phyloP scores from a whole-genome alignment of 1,140 invertebrate species.

The Nasonia longicornis region DNA sequence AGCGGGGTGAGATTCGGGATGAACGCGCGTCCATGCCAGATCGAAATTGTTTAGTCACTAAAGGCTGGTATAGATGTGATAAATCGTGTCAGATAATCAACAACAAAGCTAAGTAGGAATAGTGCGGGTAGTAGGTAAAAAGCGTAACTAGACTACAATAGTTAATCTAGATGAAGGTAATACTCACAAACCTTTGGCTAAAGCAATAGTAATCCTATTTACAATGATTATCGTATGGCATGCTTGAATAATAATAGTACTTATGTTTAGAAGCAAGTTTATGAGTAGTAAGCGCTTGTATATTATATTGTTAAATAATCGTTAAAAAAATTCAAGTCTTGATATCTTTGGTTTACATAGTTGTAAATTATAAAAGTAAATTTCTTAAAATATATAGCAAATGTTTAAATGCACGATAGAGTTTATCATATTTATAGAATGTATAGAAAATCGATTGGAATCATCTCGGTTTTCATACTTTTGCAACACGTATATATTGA shows the following conservation, averaged over 20 bases:
- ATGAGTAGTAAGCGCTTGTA: not conserved
- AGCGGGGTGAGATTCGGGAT: not conserved
- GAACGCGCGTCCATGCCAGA: too few species aligned
- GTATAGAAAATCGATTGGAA: too few species aligned
- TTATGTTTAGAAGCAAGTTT: constrained; percentile 1
- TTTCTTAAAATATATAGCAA: not conserved
- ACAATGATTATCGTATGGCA: constrained; percentile 3
- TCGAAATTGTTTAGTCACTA: too few species aligned
- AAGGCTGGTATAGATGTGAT: too few species aligned
- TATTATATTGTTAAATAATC: constrained; percentile 41
- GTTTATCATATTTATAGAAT: not conserved
- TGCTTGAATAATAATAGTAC: constrained; percentile 19
- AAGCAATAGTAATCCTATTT: constrained; percentile 25
- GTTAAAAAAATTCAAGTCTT: constrained; percentile 46
- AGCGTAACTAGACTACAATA: not conserved
- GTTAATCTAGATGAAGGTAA: not conserved
- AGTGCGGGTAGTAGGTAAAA: not conserved
- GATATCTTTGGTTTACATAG: not conserved
- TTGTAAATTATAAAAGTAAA: not conserved
- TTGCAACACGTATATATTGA: too few species aligned
- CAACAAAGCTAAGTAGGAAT: not conserved
- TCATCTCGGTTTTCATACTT: too few species aligned
- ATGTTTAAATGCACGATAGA: not conserved
- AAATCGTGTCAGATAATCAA: not conserved
- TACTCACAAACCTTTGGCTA: constrained; percentile 28